Percentiles rank a stretch among this genome's conserved stretches.
Evolutionary conservation across 2,888 invertebrate genomes (phyloP).

Genomic region (Plebejus anna): DNA sequence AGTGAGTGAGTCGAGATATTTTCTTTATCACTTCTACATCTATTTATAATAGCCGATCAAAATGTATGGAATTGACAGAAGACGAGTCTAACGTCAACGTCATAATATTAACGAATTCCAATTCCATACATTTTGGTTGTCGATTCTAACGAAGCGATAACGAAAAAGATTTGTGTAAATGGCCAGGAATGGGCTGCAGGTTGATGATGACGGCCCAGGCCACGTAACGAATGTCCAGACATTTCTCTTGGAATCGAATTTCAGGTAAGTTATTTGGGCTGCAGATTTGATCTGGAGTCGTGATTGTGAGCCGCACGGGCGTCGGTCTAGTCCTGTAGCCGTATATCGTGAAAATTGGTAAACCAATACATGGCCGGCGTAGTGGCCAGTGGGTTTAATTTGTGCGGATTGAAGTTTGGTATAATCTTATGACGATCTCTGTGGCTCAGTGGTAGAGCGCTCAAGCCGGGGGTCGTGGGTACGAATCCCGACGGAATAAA

Average conservation of each 20-base stretch:
- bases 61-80: too few relatives aligned
- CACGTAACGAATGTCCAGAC: not conserved
- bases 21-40: too few relatives aligned
- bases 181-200: not conserved
- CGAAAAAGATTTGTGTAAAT: too few relatives aligned
- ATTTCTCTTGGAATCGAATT: not conserved
- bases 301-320: not conserved
- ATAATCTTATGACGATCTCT: not conserved
- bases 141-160: too few relatives aligned
- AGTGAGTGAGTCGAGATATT: too few relatives aligned
- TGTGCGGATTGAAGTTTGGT: not conserved
- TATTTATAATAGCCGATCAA: too few relatives aligned
- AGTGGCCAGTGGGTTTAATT: not conserved
- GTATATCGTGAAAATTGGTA: not conserved
- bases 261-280: constrained; percentile 5
- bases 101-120: not conserved
- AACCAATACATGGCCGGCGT: not conserved
- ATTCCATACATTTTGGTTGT: too few relatives aligned
- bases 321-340: not conserved
- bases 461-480: not conserved
- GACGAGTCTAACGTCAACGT: too few relatives aligned
- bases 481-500: not conserved
- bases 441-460: not conserved
- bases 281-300: constrained; percentile 8
- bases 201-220: not conserved